Evolutionary conservation across 1,140 invertebrate species (phyloP), one percentile per base, ranked within the genome.

Genomic region (Gonioctena quinquepunctata): DNA sequence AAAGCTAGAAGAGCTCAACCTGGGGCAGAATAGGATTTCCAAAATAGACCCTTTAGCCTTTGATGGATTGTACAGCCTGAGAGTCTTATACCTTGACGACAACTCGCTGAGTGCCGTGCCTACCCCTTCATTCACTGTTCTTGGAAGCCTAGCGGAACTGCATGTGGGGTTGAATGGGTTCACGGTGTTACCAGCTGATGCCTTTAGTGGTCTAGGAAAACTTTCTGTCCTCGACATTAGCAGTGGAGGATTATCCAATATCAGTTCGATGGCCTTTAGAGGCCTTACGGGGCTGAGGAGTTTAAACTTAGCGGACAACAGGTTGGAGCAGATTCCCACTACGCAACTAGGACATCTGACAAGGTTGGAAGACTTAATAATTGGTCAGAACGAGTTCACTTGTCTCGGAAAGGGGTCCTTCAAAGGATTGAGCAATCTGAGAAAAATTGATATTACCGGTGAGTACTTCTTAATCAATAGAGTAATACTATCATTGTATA

Each of bases 141-240:
- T 95, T 68, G 89, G 89, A 28, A 90, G 90, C 68, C 83, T 96
- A 25, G 93, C 93, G 0, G 94, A 95, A 78, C 83, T 97, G 2
- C 92, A 94, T 76, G 86, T 96, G 18, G 94, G 93, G 1, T 86
- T 92, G 69, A 97, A 97, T 78, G 89, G 89, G 0, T 94, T 97
- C 68, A 88, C 89, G 1, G 84, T 85, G 16, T 84, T 97, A 49
- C 89, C 89, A 1, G 89, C 91, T 62, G 91, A 92, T 69, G 89
- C 91, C 3, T 96, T 95, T 79, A 85, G 89, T 16, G 90, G 92
- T 33, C 85, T 96, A 0, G 90, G 89, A 50, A 88, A 90, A 22
- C 83, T 97, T 13, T 87, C 90, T 0, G 89, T 92, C 5, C 83
- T 97, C 62, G 92, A 95, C 81, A 84, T 97, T 27, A 91, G 90